Evolutionary conservation across 2,797 vertebrate species (phyloP).

Genomic region (Buceros bicornis): DNA sequence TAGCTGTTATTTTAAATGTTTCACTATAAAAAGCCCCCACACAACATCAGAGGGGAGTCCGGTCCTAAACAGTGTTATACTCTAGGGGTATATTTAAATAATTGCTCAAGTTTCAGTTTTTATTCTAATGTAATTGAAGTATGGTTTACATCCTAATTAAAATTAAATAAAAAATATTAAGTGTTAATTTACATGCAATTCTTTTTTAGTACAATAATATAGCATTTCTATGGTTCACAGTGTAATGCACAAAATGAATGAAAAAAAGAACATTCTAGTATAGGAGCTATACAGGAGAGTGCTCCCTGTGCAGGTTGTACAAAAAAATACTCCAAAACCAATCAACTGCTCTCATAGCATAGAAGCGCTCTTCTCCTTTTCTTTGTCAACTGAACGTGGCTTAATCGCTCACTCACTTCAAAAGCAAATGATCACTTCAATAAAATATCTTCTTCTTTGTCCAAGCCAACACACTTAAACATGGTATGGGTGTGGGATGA

Average conservation of each 20-base stretch:
- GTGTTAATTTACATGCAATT: constrained; percentile 32
- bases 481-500: background rate
- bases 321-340: background rate
- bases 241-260: background rate
- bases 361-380: background rate
- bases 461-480: background rate
- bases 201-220: constrained; percentile 13
- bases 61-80: constrained; percentile 9
- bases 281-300: background rate
- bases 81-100: constrained; percentile 61
- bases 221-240: background rate
- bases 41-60: constrained; percentile 42
- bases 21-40: constrained; percentile 7
- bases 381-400: background rate
- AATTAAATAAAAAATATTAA: constrained; percentile 31
- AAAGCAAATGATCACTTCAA: background rate
- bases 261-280: background rate
- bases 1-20: constrained; percentile 67
- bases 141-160: constrained; percentile 15
- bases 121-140: constrained; percentile 26
- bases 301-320: background rate
- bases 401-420: background rate
- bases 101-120: constrained; percentile 46
- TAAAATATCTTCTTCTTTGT: background rate
- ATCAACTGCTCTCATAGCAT: background rate